Evolutionary conservation across 2,113 vertebrate species (phyloP).

Genomic region (Chaetura pelagica): DNA sequence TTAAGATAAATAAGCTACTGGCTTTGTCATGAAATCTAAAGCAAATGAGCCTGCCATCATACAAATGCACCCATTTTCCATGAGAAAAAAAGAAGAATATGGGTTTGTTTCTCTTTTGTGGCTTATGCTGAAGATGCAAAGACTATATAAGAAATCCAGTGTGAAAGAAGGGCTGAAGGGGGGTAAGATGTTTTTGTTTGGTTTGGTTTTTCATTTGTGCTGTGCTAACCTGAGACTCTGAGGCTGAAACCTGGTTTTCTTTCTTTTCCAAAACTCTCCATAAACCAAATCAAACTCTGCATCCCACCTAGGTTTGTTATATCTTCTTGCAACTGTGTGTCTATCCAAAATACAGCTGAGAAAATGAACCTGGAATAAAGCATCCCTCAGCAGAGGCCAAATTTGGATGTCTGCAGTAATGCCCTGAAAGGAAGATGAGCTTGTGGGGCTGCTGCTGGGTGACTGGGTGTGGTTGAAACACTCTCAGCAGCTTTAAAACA

Average conservation of each 20-base stretch:
- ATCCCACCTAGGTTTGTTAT: background rate
- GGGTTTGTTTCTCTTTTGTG: background rate
- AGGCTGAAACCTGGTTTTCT: background rate
- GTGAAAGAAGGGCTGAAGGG: background rate
- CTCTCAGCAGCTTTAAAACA: background rate
- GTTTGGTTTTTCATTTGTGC: background rate
- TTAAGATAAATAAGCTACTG: background rate
- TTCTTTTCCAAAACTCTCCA: background rate
- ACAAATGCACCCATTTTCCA: background rate
- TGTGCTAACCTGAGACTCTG: background rate
- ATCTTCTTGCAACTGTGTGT: background rate
- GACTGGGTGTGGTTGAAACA: background rate
- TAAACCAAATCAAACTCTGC: background rate
- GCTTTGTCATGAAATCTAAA: background rate
- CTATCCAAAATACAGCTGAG: background rate
- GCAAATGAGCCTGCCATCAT: background rate
- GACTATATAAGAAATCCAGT: background rate
- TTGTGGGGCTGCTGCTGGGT: background rate
- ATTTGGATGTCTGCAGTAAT: background rate
- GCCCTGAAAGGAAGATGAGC: background rate
- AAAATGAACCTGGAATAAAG: background rate
- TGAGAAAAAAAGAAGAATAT: background rate
- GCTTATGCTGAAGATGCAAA: background rate
- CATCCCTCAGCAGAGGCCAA: background rate
- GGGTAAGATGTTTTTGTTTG: background rate